Conservation (phyloP, 2,113 vertebrate species). For the Oostethus manadensis region DNA sequence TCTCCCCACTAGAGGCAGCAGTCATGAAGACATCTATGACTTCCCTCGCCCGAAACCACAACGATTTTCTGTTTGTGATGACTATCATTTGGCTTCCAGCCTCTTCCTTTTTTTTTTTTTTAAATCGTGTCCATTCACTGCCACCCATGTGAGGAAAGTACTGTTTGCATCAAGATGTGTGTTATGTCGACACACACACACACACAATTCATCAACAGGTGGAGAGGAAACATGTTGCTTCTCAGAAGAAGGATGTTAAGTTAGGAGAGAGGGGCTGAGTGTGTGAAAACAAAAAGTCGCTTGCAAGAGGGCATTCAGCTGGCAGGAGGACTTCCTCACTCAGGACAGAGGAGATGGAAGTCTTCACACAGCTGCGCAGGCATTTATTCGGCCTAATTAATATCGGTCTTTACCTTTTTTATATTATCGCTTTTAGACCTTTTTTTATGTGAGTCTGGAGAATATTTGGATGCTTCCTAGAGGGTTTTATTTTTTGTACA, state of each 20-base stretch:
- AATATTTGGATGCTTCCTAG: constrained; percentile 18
- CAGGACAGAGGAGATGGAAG: constrained; percentile 37
- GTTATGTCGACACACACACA: constrained; percentile 43
- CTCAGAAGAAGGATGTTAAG: constrained; percentile 47
- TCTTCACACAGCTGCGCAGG: constrained; percentile 36
- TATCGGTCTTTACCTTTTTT: constrained; percentile 15
- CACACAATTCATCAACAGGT: constrained; percentile 65
- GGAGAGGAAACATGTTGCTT: constrained; percentile 44
- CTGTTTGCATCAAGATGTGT: constrained; percentile 42
- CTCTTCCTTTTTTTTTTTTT: constrained; percentile 25
- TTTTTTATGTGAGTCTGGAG: constrained; percentile 20
- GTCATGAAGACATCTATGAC: constrained; percentile 38
- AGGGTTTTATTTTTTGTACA: not conserved
- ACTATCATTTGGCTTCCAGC: constrained; percentile 41
- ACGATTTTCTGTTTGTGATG: constrained; percentile 42
- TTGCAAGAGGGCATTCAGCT: constrained; percentile 45
- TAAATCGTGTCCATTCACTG: constrained; percentile 44
- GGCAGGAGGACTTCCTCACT: constrained; percentile 47
- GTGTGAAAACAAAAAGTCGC: constrained; percentile 53
- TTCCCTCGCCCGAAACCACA: constrained; percentile 40
- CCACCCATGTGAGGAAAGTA: constrained; percentile 24
- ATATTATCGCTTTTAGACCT: constrained; percentile 10
- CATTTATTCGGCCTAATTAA: constrained; percentile 40
- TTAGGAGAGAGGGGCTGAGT: constrained; percentile 51
- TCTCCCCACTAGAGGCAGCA: constrained; percentile 13